Percentiles rank a stretch among this genome's conserved stretches.
These are phyloP conservation scores for Brachionus sp. DNA, from an alignment of 1,140 invertebrate genomes.

Conservation along the genomic window DNA sequence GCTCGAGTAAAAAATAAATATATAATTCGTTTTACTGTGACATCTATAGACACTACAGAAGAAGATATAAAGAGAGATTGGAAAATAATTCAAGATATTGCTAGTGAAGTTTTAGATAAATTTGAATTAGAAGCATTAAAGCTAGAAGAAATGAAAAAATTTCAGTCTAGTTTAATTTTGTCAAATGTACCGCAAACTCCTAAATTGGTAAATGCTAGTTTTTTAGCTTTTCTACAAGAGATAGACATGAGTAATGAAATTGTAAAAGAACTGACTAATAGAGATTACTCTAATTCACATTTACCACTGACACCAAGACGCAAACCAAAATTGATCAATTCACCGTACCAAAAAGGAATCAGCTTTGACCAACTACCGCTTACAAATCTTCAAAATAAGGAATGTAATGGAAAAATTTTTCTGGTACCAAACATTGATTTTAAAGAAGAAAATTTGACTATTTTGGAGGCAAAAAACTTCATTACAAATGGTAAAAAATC, in stretches of 20 bases:
- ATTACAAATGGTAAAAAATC: background rate
- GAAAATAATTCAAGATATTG: conserved; percentile 76
- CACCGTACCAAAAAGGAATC: background rate
- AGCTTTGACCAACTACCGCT: conserved; percentile 30
- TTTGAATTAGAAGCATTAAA: background rate
- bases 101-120: conserved; percentile 65
- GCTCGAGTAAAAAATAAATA: conserved; percentile 69
- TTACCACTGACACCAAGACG: conserved; percentile 38
- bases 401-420: background rate
- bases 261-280: conserved; percentile 27
- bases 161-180: conserved; percentile 85
- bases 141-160: conserved; percentile 60
- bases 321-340: background rate
- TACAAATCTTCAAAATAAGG: background rate
- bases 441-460: background rate
- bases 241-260: conserved; percentile 1
- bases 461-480: background rate
- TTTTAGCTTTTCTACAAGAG: conserved; percentile 76
- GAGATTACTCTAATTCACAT: conserved; percentile 2
- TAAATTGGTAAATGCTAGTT: conserved; percentile 92
- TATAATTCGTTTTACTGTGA: conserved; percentile 86
- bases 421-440: background rate
- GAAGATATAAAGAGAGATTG: conserved; percentile 82
- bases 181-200: conserved; percentile 89
- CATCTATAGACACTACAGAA: conserved; percentile 79